phyloP scores from a whole-genome alignment of 2,113 vertebrate genomes.

The Loxodonta africana region DNA sequence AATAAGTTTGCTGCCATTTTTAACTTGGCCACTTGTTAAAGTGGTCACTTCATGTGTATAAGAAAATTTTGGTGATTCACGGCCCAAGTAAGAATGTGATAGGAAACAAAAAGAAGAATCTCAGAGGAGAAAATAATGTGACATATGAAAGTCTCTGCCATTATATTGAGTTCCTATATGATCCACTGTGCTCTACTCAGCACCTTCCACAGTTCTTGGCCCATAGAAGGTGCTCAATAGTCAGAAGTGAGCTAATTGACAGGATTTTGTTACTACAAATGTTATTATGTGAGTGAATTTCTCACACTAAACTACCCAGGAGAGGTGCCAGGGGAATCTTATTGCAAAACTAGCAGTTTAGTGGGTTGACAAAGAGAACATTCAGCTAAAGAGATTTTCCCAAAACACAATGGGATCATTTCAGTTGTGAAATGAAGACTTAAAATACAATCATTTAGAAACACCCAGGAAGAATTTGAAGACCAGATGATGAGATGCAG shows the following conservation, averaged over 20 bases:
- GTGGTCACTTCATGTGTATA: neutral
- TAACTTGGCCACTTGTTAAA: neutral
- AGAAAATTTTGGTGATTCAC: neutral
- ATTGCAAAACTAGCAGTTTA: conserved; percentile 81
- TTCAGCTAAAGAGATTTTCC: conserved; percentile 76
- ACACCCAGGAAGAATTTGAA: conserved; percentile 30
- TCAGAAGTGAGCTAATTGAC: neutral
- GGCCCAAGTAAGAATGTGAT: neutral
- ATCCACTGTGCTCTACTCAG: too few relatives aligned
- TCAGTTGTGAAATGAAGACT: conserved; percentile 74
- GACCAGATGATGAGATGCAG: neutral
- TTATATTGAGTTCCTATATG: fast-evolving
- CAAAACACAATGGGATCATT: conserved; percentile 77
- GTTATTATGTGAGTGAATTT: conserved; percentile 52
- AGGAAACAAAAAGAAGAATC: neutral
- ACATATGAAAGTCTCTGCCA: too few relatives aligned
- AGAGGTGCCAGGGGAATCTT: conserved; percentile 80
- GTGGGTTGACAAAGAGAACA: conserved; percentile 82
- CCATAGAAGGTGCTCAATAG: neutral
- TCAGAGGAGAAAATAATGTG: neutral
- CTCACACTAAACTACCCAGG: conserved; percentile 65
- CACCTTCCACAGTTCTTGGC: neutral
- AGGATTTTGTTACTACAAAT: neutral
- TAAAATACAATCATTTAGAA: conserved; percentile 71
- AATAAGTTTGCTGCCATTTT: neutral